A percentile compares a stretch with the other conserved stretches of the same genome.
These are phyloP conservation scores for Amblyopsis hoosieri DNA, from an alignment of 2,797 vertebrate genomes.

Conservation along the genomic window DNA sequence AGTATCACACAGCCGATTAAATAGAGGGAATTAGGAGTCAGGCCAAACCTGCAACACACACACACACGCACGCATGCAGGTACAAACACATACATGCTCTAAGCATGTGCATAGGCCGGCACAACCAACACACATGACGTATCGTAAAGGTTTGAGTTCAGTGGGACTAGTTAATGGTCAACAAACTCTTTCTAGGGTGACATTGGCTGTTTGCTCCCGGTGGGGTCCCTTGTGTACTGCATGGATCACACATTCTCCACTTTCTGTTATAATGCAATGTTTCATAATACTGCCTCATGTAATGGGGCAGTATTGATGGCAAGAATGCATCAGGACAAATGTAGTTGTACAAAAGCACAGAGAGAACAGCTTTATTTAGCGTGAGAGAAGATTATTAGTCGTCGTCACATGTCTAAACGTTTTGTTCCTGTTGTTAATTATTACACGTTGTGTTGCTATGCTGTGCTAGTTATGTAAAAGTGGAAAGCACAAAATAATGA, in stretches of 20 bases:
- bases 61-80: constrained; percentile 25
- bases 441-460: constrained; percentile 36
- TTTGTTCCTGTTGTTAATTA: constrained; percentile 48
- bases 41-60: constrained; percentile 59
- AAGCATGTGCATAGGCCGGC: not conserved
- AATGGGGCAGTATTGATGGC: not conserved
- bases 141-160: no score
- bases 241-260: no score
- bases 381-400: constrained; percentile 63
- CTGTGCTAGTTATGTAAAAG: constrained; percentile 34
- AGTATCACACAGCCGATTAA: constrained; percentile 84
- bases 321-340: constrained; percentile 26
- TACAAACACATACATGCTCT: constrained; percentile 7
- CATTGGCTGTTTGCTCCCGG: no score
- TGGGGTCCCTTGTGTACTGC: no score
- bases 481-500: constrained; percentile 45
- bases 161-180: no score
- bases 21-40: constrained; percentile 80
- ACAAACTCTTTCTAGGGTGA: no score
- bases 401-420: constrained; percentile 58
- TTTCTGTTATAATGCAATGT: no score
- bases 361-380: constrained; percentile 78
- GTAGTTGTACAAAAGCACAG: constrained; percentile 52
- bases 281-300: no score
- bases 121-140: no score